phyloP scores from a whole-genome alignment of 2,888 invertebrate genomes.

The Patella caerulea region DNA sequence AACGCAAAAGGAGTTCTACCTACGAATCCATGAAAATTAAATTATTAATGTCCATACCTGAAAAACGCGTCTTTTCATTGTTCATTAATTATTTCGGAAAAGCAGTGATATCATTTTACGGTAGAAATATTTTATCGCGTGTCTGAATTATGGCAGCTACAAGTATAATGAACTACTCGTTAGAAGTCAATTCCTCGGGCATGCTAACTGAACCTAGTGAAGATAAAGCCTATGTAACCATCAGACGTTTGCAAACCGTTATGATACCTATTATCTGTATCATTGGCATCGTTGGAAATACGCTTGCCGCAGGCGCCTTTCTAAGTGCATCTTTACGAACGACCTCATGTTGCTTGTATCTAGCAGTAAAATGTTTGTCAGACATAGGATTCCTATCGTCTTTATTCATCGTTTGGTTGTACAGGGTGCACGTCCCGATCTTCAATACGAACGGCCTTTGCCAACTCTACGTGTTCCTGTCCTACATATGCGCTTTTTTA shows the following conservation, averaged over 20 bases:
- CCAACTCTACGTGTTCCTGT: constrained; percentile 27
- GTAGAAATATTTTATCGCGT: too few relatives aligned
- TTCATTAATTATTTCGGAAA: too few relatives aligned
- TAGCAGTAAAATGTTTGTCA: constrained; percentile 26
- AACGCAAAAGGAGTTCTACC: too few relatives aligned
- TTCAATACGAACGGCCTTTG: constrained; percentile 27
- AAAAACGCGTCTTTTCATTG: too few relatives aligned
- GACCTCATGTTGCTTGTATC: constrained; percentile 30
- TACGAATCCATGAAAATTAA: too few relatives aligned
- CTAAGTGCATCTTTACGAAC: constrained; percentile 22
- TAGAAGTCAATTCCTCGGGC: too few relatives aligned
- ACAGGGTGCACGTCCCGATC: constrained; percentile 21
- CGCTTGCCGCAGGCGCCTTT: constrained; percentile 26
- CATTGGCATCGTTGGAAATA: constrained; percentile 28
- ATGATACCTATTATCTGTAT: constrained; percentile 27
- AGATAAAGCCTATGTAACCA: constrained; percentile 12
- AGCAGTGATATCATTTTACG: too few relatives aligned
- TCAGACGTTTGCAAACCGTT: constrained; percentile 22
- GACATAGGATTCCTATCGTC: constrained; percentile 31
- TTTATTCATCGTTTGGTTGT: constrained; percentile 30
- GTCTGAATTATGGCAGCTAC: too few relatives aligned
- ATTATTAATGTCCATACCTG: too few relatives aligned
- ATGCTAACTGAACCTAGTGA: neutral
- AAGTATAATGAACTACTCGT: too few relatives aligned
- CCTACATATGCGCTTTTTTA: constrained; percentile 33